A percentile compares a stretch with the other conserved stretches of the same genome.
These are phyloP conservation scores for Siniperca chuatsi DNA, from an alignment of 2,113 vertebrate genomes.

Conservation along the genomic window DNA sequence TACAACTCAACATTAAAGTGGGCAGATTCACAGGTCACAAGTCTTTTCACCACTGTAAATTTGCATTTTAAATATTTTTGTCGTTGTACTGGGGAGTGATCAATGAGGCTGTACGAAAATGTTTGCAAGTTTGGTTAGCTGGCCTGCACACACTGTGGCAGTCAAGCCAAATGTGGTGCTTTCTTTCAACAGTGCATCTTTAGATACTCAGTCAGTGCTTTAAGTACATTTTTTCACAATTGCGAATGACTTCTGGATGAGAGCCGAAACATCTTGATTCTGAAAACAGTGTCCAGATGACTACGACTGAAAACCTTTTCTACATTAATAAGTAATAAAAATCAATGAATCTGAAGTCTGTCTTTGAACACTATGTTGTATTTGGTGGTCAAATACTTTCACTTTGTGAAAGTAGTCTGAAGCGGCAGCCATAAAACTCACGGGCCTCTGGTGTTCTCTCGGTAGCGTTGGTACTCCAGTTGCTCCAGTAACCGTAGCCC, in stretches of 20 bases:
- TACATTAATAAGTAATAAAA: not conserved
- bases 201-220: not conserved
- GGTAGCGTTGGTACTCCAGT: slow-evolving; percentile 88
- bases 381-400: not conserved
- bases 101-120: not conserved
- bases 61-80: not conserved
- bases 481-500: slow-evolving; percentile 88
- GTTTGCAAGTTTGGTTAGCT: not conserved
- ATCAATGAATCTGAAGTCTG: not conserved
- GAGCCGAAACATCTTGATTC: no score
- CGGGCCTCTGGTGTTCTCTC: slow-evolving; percentile 86
- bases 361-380: not conserved
- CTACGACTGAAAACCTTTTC: no score
- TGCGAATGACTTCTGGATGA: no score
- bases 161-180: not conserved
- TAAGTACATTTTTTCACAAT: not conserved
- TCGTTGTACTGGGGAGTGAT: not conserved
- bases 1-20: not conserved
- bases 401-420: not conserved
- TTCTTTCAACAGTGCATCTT: not conserved
- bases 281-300: no score
- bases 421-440: slow-evolving; percentile 79
- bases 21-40: not conserved
- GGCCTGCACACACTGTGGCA: not conserved
- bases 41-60: not conserved